Evolutionary conservation across 2,797 vertebrate genomes (phyloP), one percentile per base, ranked within the genome.

Genomic region (Sandelia bainsii): DNA sequence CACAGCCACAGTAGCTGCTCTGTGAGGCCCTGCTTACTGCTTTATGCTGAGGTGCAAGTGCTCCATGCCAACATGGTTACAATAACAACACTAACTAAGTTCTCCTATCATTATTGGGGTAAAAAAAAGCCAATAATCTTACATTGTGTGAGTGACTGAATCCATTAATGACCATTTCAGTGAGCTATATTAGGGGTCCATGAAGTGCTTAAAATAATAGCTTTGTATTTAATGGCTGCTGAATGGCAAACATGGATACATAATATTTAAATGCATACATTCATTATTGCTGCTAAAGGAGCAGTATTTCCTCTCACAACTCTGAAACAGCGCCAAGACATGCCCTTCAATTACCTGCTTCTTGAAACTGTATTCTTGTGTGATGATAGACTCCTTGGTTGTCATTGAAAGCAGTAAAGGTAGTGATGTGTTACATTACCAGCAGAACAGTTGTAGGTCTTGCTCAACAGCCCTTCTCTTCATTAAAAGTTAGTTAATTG

Each of bases 401-500:
- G 80, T 76, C 85, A 89, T 93, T 85, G 89, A 86, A 83, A 75
- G 86, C 90, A 80, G 69, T 90, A 87, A 92, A 91, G 66, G 79
- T 88, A 89, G 86, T 72, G 86, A 77, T 44, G 90, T 90, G 91
- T 89, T 89, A 85, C 89, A 86, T 87, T 88, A 84, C 79, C 86
- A 82, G 63, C 54, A 37, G 82, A 90, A 75, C 87, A 87, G 86
- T 89, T 92, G 91, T 93, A 89, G 93, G 91, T 93, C 92, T 92
- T 92, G 91, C 91, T 92, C 89, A 90, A 93, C 90, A 92, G 76
- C 78, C 92, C 89, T 83, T 89, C 81, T 57, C 89, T 89, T 91
- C 93, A 93, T 93, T 93, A 93, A 91, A 91, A 90, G 80, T 90
- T 88, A 65, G 89, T 90, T 93, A 94, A 93, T 91, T 93, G 93